A percentile compares a stretch with the other conserved stretches of the same genome.
phyloP scores from a whole-genome alignment of 2,888 invertebrate genomes.

The Poecilus cupreus region DNA sequence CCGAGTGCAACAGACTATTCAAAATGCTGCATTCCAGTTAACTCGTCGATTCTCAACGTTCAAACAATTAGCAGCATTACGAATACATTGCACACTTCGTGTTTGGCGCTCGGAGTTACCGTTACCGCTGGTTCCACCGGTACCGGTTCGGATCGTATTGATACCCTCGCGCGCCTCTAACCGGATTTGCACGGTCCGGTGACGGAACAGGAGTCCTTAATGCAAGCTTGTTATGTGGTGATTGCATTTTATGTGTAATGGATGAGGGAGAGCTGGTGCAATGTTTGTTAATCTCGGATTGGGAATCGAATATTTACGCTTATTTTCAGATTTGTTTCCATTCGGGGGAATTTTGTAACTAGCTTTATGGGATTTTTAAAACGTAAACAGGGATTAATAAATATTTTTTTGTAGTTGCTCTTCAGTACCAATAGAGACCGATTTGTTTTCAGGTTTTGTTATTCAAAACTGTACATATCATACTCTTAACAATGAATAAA shows the following conservation, averaged over 20 bases:
- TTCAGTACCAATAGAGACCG: no score
- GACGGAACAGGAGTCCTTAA: background rate
- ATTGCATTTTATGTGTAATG: background rate
- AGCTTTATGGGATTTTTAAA: slow-evolving; percentile 36
- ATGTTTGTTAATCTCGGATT: background rate
- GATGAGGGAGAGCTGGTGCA: background rate
- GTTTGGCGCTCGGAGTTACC: background rate
- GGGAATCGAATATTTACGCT: slow-evolving; percentile 18
- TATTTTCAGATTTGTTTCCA: slow-evolving; percentile 37
- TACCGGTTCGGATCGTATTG: background rate
- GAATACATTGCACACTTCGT: slow-evolving; percentile 4
- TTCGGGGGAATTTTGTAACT: slow-evolving; percentile 16
- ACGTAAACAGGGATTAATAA: slow-evolving; percentile 40
- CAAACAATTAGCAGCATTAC: slow-evolving; percentile 13
- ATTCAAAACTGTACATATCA: no score
- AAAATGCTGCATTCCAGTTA: background rate
- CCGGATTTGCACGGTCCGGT: slow-evolving; percentile 29
- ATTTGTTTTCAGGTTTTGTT: no score
- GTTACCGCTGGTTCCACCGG: background rate
- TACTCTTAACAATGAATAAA: no score
- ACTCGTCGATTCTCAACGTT: background rate
- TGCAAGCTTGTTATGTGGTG: background rate
- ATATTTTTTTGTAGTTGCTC: background rate
- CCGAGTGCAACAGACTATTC: background rate
- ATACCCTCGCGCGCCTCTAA: slow-evolving; percentile 10